phyloP scores from a whole-genome alignment of 37 sponge, comb jelly and placozoan genomes.

The Axinella damicornis region DNA sequence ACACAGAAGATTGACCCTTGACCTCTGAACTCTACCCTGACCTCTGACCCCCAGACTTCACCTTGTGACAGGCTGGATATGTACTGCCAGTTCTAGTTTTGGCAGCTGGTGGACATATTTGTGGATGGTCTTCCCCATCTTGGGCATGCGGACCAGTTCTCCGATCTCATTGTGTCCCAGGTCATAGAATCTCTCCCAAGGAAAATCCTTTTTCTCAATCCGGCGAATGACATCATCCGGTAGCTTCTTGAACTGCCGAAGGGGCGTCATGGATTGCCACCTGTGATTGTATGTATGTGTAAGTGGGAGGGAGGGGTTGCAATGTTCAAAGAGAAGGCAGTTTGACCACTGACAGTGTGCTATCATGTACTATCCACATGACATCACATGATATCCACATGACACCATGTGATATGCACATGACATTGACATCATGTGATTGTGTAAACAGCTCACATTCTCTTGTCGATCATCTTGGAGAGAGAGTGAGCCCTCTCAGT shows the following conservation, averaged over 20 bases:
- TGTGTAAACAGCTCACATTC: slow-evolving; percentile 88
- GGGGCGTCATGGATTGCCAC: slow-evolving; percentile 99
- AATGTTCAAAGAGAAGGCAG: no score
- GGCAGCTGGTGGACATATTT: slow-evolving; percentile 96
- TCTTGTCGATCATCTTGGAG: slow-evolving; percentile 97
- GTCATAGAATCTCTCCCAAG: slow-evolving; percentile 96
- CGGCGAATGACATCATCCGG: slow-evolving; percentile 94
- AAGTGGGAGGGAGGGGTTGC: not conserved
- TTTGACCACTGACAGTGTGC: no score
- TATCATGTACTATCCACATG: no score
- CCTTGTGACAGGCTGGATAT: slow-evolving; percentile 99
- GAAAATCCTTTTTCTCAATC: slow-evolving; percentile 98
- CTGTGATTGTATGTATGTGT: slow-evolving; percentile 30
- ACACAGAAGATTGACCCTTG: not conserved
- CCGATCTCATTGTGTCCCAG: slow-evolving; percentile 94
- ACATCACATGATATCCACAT: no score
- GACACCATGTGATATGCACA: no score
- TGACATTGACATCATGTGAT: no score
- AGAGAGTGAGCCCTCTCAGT: slow-evolving; percentile 86
- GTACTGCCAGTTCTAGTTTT: slow-evolving; percentile 94
- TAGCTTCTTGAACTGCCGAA: slow-evolving; percentile 97
- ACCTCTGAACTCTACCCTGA: not conserved
- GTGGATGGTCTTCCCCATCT: slow-evolving; percentile 98
- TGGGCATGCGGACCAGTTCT: slow-evolving; percentile 97
- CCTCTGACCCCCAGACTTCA: slow-evolving; percentile 4